Base-by-base conservation (phyloP, 2,797 vertebrate genomes). In the Coilia nasus region DNA sequence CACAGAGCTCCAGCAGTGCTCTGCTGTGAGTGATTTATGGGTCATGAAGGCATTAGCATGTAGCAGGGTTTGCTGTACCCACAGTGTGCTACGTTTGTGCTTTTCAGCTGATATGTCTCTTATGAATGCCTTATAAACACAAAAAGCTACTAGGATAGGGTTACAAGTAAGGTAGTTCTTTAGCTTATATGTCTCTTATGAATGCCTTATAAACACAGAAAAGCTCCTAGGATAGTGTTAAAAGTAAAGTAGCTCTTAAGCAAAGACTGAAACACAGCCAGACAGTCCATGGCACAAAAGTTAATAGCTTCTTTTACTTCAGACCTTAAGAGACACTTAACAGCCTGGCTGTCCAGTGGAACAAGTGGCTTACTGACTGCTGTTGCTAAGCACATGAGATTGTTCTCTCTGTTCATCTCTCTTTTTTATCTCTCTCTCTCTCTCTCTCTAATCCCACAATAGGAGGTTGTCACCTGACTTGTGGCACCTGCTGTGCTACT, bases 381-480 rank as follows among this genome's bases (percentile, higher is more conserved):
- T 6, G 64, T 71, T 71, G 31, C 71, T 35, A 71, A 35, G 67
- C 6, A 5, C 67, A 28, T 14, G 23, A 67, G 23, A 12, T 14
- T 3, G 5, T 21, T 25, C 62, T 12, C 11, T 28, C 62, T 28
- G 3, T 28, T 10, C 11, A 0, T 2, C 62, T 31, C 25, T 67
- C 62, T 31, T 25, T 67, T 25, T 67, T 67, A 23, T 25, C 60
- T 64, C 60, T 25, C 60, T 64, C 23, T 64, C 60, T 25, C 60
- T 64, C n/a, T 64, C n/a, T 25, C 0, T 28, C 12, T 75, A 75
- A 75, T 75, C 28, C 15, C 67, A 75, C 28, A 75, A 75, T 31
- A 44, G 71, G 10, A 78, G 71, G 71, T 2, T 78, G 35, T 78
- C 71, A 78, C 71, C 35, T 78, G 71, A 78, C 71, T 41, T 21